Evolutionary conservation across 2,113 vertebrate genomes (phyloP).

Genomic region (Picathartes gymnocephalus): DNA sequence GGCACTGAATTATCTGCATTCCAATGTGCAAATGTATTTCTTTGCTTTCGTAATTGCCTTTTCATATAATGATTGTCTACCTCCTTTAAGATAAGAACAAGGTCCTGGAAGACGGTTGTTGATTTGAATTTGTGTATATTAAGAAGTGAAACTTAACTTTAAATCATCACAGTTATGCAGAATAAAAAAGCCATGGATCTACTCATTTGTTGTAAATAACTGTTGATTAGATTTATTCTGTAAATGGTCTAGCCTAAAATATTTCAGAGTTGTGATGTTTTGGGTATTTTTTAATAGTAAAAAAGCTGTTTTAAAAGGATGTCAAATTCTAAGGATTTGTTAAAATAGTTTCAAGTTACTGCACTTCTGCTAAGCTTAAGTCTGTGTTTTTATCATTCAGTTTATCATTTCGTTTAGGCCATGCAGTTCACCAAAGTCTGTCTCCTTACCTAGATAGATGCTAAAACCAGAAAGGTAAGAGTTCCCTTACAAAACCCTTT

Average conservation of each 20-base stretch:
- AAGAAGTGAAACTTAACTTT: not conserved
- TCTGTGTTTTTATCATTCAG: not conserved
- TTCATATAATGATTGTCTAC: not conserved
- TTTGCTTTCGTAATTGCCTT: not conserved
- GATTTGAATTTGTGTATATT: not conserved
- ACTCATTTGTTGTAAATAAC: not conserved
- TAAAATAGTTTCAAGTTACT: not conserved
- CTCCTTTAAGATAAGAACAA: not conserved
- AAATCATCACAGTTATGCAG: not conserved
- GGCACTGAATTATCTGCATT: not conserved
- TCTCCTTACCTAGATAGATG: not conserved
- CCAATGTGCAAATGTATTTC: not conserved
- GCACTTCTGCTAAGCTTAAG: not conserved
- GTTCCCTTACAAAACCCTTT: not conserved
- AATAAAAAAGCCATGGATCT: conserved; percentile 6
- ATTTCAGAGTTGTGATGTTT: not conserved
- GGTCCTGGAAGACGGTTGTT: not conserved
- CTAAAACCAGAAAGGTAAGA: not conserved
- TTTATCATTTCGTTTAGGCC: not conserved
- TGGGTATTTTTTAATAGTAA: not conserved
- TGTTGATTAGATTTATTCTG: not conserved
- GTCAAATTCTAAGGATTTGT: not conserved
- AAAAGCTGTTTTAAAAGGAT: not conserved
- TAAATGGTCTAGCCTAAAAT: not conserved
- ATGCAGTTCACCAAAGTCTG: not conserved